phyloP scores from a whole-genome alignment of 2,888 invertebrate species.

The Octodonta nipae region DNA sequence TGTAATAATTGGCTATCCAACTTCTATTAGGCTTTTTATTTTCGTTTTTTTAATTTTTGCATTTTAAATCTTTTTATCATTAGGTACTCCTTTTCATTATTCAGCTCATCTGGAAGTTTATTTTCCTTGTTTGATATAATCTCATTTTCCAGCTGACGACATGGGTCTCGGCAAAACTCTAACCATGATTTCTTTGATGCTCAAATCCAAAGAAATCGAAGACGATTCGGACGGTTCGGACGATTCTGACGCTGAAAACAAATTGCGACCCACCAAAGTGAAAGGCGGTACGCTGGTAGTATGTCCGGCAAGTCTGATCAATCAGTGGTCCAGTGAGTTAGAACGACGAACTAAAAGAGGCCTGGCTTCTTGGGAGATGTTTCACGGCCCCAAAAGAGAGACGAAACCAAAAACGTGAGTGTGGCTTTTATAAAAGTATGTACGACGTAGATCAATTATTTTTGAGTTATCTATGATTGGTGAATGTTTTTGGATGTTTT shows the following conservation, averaged over 20 bases:
- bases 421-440: too few relatives aligned
- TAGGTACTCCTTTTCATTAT: constrained; percentile 4
- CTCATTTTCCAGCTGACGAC: constrained; percentile 54
- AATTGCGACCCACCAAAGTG: constrained; percentile 7
- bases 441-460: too few relatives aligned
- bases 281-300: constrained; percentile 64
- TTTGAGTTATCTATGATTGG: too few relatives aligned
- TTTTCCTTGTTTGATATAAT: constrained; percentile 1
- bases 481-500: too few relatives aligned
- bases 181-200: constrained; percentile 64
- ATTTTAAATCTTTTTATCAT: constrained; percentile 1
- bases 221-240: constrained; percentile 15
- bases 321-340: constrained; percentile 82
- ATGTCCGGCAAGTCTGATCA: constrained; percentile 80
- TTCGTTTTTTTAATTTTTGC: too few relatives aligned
- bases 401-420: constrained; percentile 38
- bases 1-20: too few relatives aligned
- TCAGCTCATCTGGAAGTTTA: not conserved
- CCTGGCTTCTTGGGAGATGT: constrained; percentile 50
- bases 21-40: too few relatives aligned
- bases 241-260: constrained; percentile 10
- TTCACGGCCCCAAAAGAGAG: constrained; percentile 72
- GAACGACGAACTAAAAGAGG: constrained; percentile 46
- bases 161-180: constrained; percentile 77
- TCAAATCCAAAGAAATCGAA: constrained; percentile 39